Percentiles rank a stretch among this genome's conserved stretches.
These are phyloP conservation scores for Schizopygopsis pylzovi DNA, from an alignment of 2,797 vertebrate species.

Conservation along the genomic window DNA sequence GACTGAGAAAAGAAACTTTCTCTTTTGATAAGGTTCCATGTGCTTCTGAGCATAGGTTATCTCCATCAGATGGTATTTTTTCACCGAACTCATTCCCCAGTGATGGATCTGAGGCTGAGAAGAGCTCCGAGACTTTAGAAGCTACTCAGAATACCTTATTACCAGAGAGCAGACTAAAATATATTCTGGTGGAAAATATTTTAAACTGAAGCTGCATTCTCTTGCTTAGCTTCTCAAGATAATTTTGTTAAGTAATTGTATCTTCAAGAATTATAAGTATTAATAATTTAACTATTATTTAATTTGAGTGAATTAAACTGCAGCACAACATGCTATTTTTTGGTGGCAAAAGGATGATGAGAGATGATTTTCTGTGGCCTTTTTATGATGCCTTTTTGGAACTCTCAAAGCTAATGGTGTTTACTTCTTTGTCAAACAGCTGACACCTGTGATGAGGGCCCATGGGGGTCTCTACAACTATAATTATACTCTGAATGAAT, in stretches of 20 bases:
- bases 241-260: background rate
- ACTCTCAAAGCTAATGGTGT: conserved; percentile 4
- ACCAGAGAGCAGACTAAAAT: background rate
- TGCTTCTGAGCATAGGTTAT: conserved; percentile 23
- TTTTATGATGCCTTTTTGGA: conserved; percentile 7
- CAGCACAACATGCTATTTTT: background rate
- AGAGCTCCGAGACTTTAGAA: conserved; percentile 26
- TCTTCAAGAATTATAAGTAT: background rate
- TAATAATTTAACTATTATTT: background rate
- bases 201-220: background rate
- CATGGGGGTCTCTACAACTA: background rate
- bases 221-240: background rate
- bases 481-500: conserved; percentile 15
- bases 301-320: background rate
- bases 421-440: conserved; percentile 2
- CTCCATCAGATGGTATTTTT: conserved; percentile 18
- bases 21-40: background rate
- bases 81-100: conserved; percentile 8
- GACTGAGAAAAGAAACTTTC: background rate
- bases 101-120: conserved; percentile 26
- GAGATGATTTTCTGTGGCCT: background rate
- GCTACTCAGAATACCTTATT: conserved; percentile 13
- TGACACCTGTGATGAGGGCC: conserved; percentile 11
- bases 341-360: background rate
- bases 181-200: background rate